Conservation (phyloP, 2,797 vertebrate species). For the Limosa lapponica region DNA sequence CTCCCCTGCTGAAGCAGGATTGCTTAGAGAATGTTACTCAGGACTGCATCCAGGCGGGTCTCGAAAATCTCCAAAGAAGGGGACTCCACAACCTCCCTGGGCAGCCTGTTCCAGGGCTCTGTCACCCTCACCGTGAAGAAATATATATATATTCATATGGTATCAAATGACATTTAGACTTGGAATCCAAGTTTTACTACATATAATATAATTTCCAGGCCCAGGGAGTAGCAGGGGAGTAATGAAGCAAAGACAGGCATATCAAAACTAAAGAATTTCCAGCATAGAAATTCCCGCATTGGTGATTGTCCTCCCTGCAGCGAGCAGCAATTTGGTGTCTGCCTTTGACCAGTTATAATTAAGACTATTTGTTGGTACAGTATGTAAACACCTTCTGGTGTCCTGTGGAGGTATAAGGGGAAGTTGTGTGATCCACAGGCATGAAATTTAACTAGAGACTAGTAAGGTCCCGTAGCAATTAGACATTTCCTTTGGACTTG, state of each 20-base stretch:
- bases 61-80: no score
- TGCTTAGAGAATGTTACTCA: no score
- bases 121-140: no score
- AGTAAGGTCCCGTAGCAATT: neutral
- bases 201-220: neutral
- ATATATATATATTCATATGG: neutral
- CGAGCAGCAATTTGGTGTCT: neutral
- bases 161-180: neutral
- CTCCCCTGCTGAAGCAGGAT: no score
- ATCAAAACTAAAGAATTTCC: neutral
- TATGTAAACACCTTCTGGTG: neutral
- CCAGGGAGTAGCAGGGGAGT: neutral
- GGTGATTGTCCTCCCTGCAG: neutral
- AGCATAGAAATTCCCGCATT: neutral
- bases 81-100: no score
- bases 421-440: neutral
- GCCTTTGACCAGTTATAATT: neutral
- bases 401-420: neutral
- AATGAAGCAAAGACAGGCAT: neutral
- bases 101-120: no score
- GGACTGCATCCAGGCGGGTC: no score
- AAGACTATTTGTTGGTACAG: neutral
- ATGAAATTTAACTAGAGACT: neutral
- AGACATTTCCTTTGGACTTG: neutral
- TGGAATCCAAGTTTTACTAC: neutral